Percentiles rank a stretch among this genome's conserved stretches.
Conservation (phyloP, 2,797 vertebrate species). For the Sciaenops ocellatus region DNA sequence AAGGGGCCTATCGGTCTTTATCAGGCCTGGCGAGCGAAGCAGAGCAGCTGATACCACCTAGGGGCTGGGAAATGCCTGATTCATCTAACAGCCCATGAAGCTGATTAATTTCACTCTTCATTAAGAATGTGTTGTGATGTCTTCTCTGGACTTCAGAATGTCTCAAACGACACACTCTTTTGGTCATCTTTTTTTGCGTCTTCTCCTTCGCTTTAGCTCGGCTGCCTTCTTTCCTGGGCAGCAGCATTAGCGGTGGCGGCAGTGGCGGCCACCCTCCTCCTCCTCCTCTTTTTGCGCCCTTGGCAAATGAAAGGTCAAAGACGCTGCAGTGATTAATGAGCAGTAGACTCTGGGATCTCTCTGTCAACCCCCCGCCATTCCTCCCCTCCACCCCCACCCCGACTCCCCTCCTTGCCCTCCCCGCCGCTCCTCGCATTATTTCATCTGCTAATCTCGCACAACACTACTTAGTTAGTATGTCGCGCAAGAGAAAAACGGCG, state of each 20-base stretch:
- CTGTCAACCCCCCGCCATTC: conserved; percentile 80
- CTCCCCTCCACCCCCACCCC: conserved; percentile 22
- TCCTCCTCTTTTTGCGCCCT: conserved; percentile 84
- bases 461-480: conserved; percentile 80
- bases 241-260: conserved; percentile 37
- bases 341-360: conserved; percentile 88
- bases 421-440: conserved; percentile 82
- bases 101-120: conserved; percentile 90
- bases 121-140: conserved; percentile 85
- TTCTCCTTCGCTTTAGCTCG: conserved; percentile 39
- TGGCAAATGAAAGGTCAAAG: conserved; percentile 92
- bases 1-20: conserved; percentile 83
- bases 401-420: conserved; percentile 48
- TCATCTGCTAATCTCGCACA: conserved; percentile 86
- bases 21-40: conserved; percentile 77
- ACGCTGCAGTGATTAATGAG: conserved; percentile 91
- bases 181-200: conserved; percentile 52
- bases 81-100: conserved; percentile 85
- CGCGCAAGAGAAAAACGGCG: conserved; percentile 60
- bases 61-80: conserved; percentile 84
- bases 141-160: conserved; percentile 77
- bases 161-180: conserved; percentile 57
- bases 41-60: conserved; percentile 84
- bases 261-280: conserved; percentile 64
- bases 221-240: conserved; percentile 72